Percentiles rank a stretch among this genome's conserved stretches.
Conservation (phyloP, 2,888 invertebrate genomes). For the Monoplex corrugatus region DNA sequence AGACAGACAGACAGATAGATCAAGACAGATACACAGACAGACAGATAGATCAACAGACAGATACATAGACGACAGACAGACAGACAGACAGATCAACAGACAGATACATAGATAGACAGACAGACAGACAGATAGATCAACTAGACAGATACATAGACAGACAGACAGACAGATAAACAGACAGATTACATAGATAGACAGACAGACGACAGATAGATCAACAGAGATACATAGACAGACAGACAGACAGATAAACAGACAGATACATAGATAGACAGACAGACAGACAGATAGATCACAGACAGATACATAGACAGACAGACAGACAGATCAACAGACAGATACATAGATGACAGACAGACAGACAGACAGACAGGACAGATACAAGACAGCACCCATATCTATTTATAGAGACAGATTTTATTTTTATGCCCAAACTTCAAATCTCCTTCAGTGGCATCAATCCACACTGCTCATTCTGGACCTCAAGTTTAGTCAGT, state of each 20-base stretch:
- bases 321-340: background rate
- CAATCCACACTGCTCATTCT: too few relatives aligned
- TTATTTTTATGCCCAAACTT: too few relatives aligned
- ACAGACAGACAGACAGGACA: background rate
- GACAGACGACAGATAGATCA: background rate
- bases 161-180: background rate
- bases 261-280: background rate
- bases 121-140: background rate
- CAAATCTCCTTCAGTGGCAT: too few relatives aligned
- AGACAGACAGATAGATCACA: background rate
- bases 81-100: background rate
- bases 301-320: background rate
- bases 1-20: background rate
- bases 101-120: background rate
- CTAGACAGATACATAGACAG: background rate
- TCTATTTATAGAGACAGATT: too few relatives aligned
- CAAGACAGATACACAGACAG: background rate
- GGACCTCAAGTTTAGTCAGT: too few relatives aligned
- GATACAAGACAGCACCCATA: too few relatives aligned
- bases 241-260: background rate
- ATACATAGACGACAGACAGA: background rate
- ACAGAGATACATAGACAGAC: background rate
- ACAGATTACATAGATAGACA: too few relatives aligned
- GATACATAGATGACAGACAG: background rate
- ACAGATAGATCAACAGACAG: background rate